phyloP scores from a whole-genome alignment of 2,113 vertebrate species.

The Tretioscincus oriximinensis region DNA sequence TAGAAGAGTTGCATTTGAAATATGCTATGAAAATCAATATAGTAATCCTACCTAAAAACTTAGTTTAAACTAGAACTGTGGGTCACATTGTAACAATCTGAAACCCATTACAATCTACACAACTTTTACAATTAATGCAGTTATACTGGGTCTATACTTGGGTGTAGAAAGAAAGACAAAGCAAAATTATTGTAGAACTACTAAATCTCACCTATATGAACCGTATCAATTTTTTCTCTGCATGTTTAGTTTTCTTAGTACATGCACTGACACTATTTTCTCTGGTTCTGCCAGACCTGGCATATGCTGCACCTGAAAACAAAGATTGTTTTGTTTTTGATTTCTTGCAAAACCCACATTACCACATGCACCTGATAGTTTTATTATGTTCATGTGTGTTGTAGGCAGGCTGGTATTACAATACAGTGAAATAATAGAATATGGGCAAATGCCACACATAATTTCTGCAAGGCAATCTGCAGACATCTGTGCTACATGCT shows the following conservation, averaged over 20 bases:
- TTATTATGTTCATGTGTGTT: neutral
- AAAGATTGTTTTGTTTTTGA: neutral
- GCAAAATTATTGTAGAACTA: too few species aligned
- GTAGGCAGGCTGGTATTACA: neutral
- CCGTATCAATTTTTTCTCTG: neutral
- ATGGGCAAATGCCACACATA: slow-evolving; percentile 6
- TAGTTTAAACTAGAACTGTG: neutral
- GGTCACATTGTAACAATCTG: too few species aligned
- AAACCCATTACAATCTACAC: neutral
- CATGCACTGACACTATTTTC: too few species aligned
- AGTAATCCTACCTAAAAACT: too few species aligned
- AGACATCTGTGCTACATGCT: slow-evolving; percentile 13
- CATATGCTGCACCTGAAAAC: neutral
- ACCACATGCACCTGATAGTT: neutral
- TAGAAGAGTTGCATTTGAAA: too few species aligned
- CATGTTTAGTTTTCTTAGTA: neutral
- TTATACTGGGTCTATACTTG: neutral
- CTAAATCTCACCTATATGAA: neutral
- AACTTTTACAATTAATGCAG: neutral
- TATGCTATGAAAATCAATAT: too few species aligned
- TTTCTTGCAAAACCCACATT: neutral
- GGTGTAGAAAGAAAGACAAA: neutral
- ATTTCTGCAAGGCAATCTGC: slow-evolving; percentile 18
- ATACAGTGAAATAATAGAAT: neutral
- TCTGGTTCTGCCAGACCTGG: neutral